These are phyloP conservation scores for Dryadula phaetusa DNA, from an alignment of 2,888 invertebrate genomes.

Conservation along the genomic window DNA sequence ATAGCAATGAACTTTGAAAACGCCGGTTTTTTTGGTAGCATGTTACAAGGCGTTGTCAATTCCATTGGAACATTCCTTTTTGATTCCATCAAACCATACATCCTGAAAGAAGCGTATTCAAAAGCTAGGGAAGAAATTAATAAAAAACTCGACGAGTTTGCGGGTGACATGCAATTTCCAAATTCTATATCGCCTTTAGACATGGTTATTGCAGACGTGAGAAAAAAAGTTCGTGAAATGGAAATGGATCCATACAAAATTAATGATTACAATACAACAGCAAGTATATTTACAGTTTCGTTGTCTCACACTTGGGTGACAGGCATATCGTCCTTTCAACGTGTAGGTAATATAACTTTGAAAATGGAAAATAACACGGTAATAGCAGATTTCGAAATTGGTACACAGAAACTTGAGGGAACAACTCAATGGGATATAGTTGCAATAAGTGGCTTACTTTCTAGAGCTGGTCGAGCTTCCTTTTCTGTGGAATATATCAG, in stretches of 20 bases:
- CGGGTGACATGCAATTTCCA: constrained; percentile 89
- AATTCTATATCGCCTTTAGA: constrained; percentile 94
- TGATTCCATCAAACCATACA: constrained; percentile 93
- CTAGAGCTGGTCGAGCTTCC: constrained; percentile 88
- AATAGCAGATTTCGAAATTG: constrained; percentile 88
- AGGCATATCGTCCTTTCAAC: constrained; percentile 92
- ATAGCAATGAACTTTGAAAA: constrained; percentile 93
- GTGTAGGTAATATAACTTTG: constrained; percentile 90
- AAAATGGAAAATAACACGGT: constrained; percentile 89
- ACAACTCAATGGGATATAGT: constrained; percentile 91
- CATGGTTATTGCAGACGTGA: constrained; percentile 90
- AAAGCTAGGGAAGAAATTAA: constrained; percentile 90
- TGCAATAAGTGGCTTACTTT: constrained; percentile 86
- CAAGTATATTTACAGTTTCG: constrained; percentile 88
- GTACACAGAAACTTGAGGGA: constrained; percentile 91
- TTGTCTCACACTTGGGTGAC: constrained; percentile 90
- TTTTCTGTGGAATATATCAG: constrained; percentile 92
- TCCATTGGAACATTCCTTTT: constrained; percentile 92
- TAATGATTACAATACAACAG: constrained; percentile 88
- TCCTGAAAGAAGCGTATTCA: constrained; percentile 90
- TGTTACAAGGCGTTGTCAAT: constrained; percentile 90
- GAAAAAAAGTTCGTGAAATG: constrained; percentile 87
- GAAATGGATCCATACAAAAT: constrained; percentile 91
- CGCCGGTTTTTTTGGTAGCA: constrained; percentile 89
- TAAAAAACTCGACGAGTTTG: constrained; percentile 87